Evolutionary conservation across 2,797 vertebrate species (phyloP), one percentile per base, ranked within the genome.

Genomic region (Mycteria americana): DNA sequence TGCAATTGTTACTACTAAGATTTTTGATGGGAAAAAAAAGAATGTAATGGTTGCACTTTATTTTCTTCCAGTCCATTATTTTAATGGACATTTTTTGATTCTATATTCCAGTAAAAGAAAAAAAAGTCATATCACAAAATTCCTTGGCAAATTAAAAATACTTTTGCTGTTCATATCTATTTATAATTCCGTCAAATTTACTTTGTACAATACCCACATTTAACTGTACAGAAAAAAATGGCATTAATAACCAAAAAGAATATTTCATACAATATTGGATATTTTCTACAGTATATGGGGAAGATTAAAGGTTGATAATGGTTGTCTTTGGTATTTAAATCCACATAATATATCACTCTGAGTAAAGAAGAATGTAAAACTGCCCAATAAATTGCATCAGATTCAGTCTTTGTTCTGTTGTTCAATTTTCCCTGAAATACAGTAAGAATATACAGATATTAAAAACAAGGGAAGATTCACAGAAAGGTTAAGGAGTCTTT

Each of bases 11-110:
- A 31, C 5, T 19, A 45, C 9, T 51, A 31, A 56, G 15, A 22
- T 70, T 14, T 64, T 50, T 4, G 33, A 3, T 13, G 4, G 4
- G 19, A 1, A 7, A 18, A 22, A 64, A 64, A 28, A 0, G 37
- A 17, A 16, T 69, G 6, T 23, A 37, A 43, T 60, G 31, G 5
- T 4, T 48, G 28, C 8, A 18, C 6, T 68, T 85, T 11, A 9
- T 62, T 48, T 65, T 24, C 17, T 30, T 3, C 15, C 19, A 24
- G 2, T 14, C 4, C 31, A 51, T 89, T 75, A 35, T 63, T 75
- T 75, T 56, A 75, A 51, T 11, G 7, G 11, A 1, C 4, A 39
- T 45, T 28, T 57, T 4, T 33, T 74, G 18, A 51, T 53, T 79
- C 7, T 11, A 4, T 37, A 25, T 46, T 87, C 31, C 30, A 83